Evolutionary conservation across 2,113 vertebrate genomes (phyloP).

Genomic region (Pluvianellus socialis): DNA sequence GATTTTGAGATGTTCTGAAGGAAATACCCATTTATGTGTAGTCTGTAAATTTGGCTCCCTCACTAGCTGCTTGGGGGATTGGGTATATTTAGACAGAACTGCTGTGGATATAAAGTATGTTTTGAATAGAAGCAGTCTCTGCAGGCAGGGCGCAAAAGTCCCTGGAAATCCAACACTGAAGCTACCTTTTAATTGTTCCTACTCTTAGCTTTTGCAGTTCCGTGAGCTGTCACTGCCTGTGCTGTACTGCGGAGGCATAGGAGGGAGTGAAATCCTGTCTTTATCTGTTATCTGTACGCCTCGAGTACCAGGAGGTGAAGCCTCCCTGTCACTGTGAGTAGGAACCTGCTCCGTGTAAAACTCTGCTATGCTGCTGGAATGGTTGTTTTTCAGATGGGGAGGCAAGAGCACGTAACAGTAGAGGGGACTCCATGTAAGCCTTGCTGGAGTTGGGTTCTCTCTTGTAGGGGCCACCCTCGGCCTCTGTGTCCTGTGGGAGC

Average conservation of each 20-base stretch:
- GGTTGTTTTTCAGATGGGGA: not conserved
- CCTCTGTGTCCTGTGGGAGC: not conserved
- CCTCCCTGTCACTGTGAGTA: not conserved
- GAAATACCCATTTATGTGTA: not conserved
- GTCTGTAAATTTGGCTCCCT: not conserved
- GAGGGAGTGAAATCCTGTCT: not conserved
- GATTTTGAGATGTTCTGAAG: not conserved
- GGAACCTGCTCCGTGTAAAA: not conserved
- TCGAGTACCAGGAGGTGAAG: not conserved
- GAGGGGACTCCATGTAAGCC: not conserved
- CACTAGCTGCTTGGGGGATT: not conserved
- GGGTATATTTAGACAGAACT: not conserved
- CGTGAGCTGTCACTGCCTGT: not conserved
- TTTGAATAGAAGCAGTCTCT: not conserved
- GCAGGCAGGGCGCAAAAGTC: not conserved
- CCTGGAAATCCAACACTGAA: not conserved
- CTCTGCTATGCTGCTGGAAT: not conserved
- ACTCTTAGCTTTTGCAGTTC: not conserved
- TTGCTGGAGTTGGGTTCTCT: not conserved
- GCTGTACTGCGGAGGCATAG: not conserved
- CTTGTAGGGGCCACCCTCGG: not conserved
- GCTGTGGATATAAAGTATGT: not conserved
- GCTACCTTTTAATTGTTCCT: not conserved
- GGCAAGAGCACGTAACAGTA: fast-evolving
- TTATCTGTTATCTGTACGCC: not conserved